A percentile compares a stretch with the other conserved stretches of the same genome.
Conservation (phyloP, 2,113 vertebrate species). For the Pachyramphus minor region DNA sequence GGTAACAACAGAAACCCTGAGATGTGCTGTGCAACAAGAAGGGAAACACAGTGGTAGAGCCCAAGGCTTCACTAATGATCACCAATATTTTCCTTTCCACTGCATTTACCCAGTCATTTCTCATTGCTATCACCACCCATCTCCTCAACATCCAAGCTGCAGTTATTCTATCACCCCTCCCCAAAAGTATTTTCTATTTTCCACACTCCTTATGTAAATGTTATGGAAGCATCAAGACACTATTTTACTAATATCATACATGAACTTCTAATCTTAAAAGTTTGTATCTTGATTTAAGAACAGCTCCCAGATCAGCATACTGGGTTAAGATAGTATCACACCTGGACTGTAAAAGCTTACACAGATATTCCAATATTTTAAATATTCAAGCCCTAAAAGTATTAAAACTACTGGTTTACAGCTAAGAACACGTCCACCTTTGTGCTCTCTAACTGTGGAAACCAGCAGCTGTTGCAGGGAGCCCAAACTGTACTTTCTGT, state of each 20-base stretch:
- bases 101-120: not conserved
- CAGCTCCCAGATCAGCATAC: not conserved
- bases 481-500: not conserved
- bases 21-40: rapidly evolving
- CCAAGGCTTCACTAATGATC: not conserved
- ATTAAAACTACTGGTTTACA: not conserved
- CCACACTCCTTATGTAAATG: not conserved
- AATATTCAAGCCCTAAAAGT: not conserved
- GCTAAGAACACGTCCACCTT: not conserved
- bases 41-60: rapidly evolving
- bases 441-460: rapidly evolving
- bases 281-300: not conserved
- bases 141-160: not conserved
- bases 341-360: not conserved
- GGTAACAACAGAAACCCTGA: not conserved
- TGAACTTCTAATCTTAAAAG: not conserved
- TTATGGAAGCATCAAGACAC: not conserved
- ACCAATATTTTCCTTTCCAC: not conserved
- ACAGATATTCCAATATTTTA: not conserved
- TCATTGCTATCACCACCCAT: not conserved
- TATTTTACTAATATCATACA: not conserved
- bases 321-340: rapidly evolving
- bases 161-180: not conserved
- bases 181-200: not conserved
- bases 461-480: not conserved